phyloP scores from a whole-genome alignment of 2,113 vertebrate genomes.

The Sula dactylatra region DNA sequence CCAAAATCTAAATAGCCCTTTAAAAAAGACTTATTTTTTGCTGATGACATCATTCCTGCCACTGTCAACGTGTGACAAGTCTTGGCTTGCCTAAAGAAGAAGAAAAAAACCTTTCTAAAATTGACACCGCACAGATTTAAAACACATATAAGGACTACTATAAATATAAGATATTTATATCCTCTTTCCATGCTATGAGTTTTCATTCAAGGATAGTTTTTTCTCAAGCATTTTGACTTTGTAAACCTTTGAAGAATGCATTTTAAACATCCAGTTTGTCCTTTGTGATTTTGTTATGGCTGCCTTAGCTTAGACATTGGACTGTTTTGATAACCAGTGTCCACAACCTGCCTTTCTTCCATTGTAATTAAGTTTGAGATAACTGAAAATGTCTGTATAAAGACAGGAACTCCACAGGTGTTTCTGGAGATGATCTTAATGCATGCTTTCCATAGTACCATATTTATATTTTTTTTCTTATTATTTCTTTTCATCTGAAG shows the following conservation, averaged over 20 bases:
- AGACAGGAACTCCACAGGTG: neutral
- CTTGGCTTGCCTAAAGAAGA: constrained; percentile 18
- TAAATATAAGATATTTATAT: neutral
- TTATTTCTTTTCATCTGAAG: neutral
- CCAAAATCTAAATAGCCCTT: constrained; percentile 54
- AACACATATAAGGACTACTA: neutral
- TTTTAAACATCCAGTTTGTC: neutral
- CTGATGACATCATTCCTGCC: constrained; percentile 67
- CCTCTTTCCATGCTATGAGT: neutral
- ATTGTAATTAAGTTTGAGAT: neutral
- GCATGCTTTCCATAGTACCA: neutral
- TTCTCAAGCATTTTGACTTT: neutral
- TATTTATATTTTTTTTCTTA: neutral
- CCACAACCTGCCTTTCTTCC: neutral
- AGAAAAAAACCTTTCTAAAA: constrained; percentile 14
- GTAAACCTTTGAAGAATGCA: neutral
- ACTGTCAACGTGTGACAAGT: constrained; percentile 44
- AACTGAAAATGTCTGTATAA: neutral
- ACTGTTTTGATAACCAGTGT: neutral
- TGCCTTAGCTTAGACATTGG: neutral
- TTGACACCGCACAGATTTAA: neutral
- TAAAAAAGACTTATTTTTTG: constrained; percentile 45
- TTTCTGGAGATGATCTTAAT: neutral
- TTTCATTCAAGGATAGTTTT: neutral
- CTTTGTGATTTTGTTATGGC: neutral